A percentile compares a stretch with the other conserved stretches of the same genome.
Conservation (phyloP, 53 echinoderm and acorn worm species). For the Antedon mediterranea region DNA sequence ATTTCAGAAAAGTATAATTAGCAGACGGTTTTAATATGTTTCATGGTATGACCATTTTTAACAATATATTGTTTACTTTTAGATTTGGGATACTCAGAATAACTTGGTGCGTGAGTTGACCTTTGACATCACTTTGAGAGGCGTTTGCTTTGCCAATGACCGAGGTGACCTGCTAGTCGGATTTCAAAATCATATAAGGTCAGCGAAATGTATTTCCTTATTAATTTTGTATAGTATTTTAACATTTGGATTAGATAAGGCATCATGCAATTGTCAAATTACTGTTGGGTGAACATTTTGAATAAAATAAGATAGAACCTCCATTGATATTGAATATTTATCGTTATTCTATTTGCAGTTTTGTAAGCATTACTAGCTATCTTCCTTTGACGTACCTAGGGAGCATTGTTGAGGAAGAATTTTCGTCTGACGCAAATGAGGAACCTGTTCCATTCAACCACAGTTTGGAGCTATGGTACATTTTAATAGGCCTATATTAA, state of each 20-base stretch:
- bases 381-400: conserved; percentile 62
- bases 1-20: too few species aligned
- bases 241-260: too few species aligned
- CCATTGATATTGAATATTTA: background rate
- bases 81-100: conserved; percentile 81
- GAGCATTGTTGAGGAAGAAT: conserved; percentile 26
- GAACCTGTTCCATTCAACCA: conserved; percentile 80
- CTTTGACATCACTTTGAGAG: conserved; percentile 58
- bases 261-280: too few species aligned
- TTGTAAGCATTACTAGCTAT: conserved; percentile 49
- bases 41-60: too few species aligned
- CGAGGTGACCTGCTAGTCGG: conserved; percentile 81
- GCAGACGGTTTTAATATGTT: too few species aligned
- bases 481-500: background rate
- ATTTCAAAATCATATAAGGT: conserved; percentile 95
- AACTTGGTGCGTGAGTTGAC: conserved; percentile 71
- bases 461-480: conserved; percentile 70
- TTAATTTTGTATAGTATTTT: too few species aligned
- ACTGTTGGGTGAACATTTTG: too few species aligned
- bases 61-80: background rate
- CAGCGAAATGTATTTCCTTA: background rate
- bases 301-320: too few species aligned
- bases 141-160: conserved; percentile 88
- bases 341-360: conserved; percentile 17
- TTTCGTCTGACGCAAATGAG: conserved; percentile 53